These are phyloP conservation scores for Carterocephalus palaemon DNA, from an alignment of 2,888 invertebrate genomes.

Conservation along the genomic window DNA sequence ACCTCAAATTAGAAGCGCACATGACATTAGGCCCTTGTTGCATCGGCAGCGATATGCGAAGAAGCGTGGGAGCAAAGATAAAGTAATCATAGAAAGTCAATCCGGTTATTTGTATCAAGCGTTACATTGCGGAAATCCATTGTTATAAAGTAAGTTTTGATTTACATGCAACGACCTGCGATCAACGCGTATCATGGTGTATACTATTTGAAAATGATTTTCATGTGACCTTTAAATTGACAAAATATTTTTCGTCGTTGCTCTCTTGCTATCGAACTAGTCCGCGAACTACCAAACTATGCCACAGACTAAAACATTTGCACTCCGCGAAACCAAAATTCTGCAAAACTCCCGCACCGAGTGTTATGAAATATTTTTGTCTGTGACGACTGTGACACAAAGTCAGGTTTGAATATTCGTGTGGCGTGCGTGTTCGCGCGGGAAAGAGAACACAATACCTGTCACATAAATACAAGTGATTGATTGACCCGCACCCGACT, in stretches of 20 bases:
- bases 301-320: conserved; percentile 31
- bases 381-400: conserved; percentile 45
- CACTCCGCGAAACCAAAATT: conserved; percentile 15
- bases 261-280: background rate
- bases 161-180: too few species aligned
- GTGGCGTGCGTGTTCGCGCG: conserved; percentile 41
- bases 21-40: conserved; percentile 19
- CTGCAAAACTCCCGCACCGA: conserved; percentile 19
- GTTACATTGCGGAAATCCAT: too few species aligned
- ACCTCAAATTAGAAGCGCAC: conserved; percentile 44
- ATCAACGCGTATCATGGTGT: too few species aligned
- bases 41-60: background rate
- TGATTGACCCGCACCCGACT: conserved; percentile 73
- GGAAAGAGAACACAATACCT: conserved; percentile 59
- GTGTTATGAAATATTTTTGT: conserved; percentile 38
- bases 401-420: conserved; percentile 43
- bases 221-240: too few species aligned
- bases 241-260: too few species aligned
- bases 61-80: background rate
- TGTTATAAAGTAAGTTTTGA: too few species aligned
- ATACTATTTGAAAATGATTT: too few species aligned
- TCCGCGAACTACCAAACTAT: conserved; percentile 14
- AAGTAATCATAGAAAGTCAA: too few species aligned
- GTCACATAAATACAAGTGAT: conserved; percentile 75
- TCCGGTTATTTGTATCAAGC: too few species aligned